Base-by-base conservation (phyloP, 2,797 vertebrate species). In the Poecilia gillii region DNA sequence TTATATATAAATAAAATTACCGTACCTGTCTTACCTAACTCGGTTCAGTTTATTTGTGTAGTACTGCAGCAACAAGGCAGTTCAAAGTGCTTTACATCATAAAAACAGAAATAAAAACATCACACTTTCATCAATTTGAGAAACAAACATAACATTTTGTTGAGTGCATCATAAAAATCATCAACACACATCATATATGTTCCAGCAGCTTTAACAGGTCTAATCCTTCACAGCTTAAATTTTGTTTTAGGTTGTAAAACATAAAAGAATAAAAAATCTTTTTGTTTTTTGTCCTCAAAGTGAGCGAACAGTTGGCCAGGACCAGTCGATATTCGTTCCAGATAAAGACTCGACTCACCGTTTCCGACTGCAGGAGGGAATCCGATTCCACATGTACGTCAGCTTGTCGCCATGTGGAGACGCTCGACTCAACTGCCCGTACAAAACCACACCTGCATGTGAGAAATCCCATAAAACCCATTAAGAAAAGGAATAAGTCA, bases 401-500 rank as follows among this genome's bases (percentile, higher is more conserved):
- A 97, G 95, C 95, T 96, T 96, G 0, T 97, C 97, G 0, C 97
- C 98, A 25, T 99, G 98, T 2, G 98, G 98, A 87, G 98, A 98
- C 0, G 97, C 97, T 0, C 96, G 98, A 47, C 96, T 99, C 90
- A 95, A 97, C 95, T 97, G 97, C 36, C 97, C 97, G 73, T 97
- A 98, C 0, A 97, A 98, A 86, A 95, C 94, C 92, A 93, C 94
- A 0, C 81, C 95, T 0, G 92, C 96, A 90, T 81, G 97, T 98
- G 96, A 98, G 97, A 81, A 23, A 7, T 20, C 0, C 23, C 53
- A 66, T 45, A n/a, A 70, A 43, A 43, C 41, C 39, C 64, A 23
- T 14, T 13, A 7, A 28, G 68, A 25, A 28, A 4, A 45, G n/a
- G 12, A 45, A 14, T 14, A 39, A 39, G 33, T 55, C 53, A 3